phyloP scores from a whole-genome alignment of 2,888 invertebrate genomes.

The Cremastinae sp. region DNA sequence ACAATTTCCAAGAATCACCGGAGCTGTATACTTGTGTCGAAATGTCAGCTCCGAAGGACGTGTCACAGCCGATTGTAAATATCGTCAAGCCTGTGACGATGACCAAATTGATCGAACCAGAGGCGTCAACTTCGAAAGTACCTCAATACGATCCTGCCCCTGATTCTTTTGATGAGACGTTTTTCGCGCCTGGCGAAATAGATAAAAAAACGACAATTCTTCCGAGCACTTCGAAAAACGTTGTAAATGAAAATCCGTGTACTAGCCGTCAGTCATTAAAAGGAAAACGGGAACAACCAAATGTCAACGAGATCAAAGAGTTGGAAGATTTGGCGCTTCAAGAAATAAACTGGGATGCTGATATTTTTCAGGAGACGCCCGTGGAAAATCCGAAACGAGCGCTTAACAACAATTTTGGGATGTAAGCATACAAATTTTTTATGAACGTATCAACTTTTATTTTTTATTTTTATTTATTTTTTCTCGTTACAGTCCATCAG shows the following conservation, averaged over 20 bases:
- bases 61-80: not conserved
- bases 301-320: conserved; percentile 5
- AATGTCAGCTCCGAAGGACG: not conserved
- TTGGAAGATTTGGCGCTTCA: conserved; percentile 48
- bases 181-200: conserved; percentile 64
- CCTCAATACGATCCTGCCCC: not conserved
- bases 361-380: conserved; percentile 44
- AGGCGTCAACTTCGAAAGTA: conserved; percentile 19
- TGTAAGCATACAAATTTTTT: conserved; percentile 56
- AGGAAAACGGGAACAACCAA: conserved; percentile 1
- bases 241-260: no score
- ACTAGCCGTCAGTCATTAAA: no score
- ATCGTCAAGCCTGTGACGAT: not conserved
- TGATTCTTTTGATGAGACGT: conserved; percentile 66
- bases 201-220: not conserved
- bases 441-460: not conserved
- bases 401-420: conserved; percentile 63
- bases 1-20: conserved; percentile 28
- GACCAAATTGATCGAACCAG: not conserved
- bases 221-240: no score
- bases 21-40: conserved; percentile 37
- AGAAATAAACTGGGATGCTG: conserved; percentile 56
- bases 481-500: conserved; percentile 61
- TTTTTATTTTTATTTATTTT: not conserved
- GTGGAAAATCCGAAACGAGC: conserved; percentile 55